phyloP scores from a whole-genome alignment of 2,113 vertebrate species.

The Gopherus evgoodei region DNA sequence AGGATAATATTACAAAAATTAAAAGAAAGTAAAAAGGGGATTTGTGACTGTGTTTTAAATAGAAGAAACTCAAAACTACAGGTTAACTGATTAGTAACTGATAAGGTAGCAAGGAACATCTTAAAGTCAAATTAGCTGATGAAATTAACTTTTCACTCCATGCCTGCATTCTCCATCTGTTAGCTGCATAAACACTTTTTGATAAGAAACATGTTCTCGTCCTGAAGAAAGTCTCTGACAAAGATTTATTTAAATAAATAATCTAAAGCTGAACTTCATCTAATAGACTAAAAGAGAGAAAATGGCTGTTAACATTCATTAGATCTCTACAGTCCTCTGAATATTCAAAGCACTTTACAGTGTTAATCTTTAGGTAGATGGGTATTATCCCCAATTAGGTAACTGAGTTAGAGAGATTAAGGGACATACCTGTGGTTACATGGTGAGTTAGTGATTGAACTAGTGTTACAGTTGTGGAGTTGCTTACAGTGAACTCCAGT shows the following conservation, averaged over 20 bases:
- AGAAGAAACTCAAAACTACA: background rate
- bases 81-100: background rate
- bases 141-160: slow-evolving; percentile 20
- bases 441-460: background rate
- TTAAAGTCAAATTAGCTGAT: slow-evolving; percentile 15
- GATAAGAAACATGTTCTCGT: slow-evolving; percentile 20
- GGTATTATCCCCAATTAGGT: background rate
- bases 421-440: background rate
- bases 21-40: background rate
- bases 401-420: background rate
- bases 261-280: background rate
- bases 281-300: background rate
- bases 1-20: background rate
- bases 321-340: background rate
- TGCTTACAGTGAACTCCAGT: background rate
- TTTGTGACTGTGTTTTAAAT: background rate
- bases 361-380: background rate
- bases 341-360: background rate
- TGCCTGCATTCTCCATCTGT: slow-evolving; percentile 17
- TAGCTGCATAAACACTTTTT: background rate
- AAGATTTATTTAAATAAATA: slow-evolving; percentile 28
- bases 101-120: background rate
- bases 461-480: background rate
- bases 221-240: slow-evolving; percentile 10
- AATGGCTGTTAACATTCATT: background rate